Conservation (phyloP, 2,797 vertebrate species). For the Lagorchestes hirsutus region DNA sequence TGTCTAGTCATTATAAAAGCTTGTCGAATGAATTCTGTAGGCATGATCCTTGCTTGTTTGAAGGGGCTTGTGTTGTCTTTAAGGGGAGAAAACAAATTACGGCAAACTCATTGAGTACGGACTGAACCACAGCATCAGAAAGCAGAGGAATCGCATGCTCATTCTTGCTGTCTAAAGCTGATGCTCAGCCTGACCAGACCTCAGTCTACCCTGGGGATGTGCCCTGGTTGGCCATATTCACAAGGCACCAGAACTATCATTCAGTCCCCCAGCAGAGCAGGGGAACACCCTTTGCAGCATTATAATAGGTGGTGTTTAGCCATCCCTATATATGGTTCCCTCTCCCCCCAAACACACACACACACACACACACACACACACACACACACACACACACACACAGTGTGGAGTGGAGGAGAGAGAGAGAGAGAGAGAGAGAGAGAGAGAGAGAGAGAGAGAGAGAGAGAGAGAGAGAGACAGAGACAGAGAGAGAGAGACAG, state of each 20-base stretch:
- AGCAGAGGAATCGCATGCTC: not conserved
- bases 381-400: not conserved
- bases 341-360: not conserved
- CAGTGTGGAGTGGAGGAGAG: rapidly evolving
- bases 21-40: not conserved
- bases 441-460: no score
- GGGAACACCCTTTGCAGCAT: not conserved
- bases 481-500: no score
- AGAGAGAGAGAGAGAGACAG: no score
- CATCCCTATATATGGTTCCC: not conserved
- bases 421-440: no score
- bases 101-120: not conserved
- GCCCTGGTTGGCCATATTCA: not conserved
- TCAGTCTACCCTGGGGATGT: not conserved
- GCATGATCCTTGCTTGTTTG: not conserved
- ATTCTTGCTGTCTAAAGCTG: not conserved
- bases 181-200: not conserved
- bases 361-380: no score
- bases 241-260: not conserved
- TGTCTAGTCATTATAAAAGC: not conserved
- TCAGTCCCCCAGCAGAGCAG: not conserved
- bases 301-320: not conserved
- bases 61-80: not conserved
- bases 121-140: not conserved
- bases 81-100: not conserved